Conservation (phyloP, 2,797 vertebrate species). For the Sternotherus odoratus region DNA sequence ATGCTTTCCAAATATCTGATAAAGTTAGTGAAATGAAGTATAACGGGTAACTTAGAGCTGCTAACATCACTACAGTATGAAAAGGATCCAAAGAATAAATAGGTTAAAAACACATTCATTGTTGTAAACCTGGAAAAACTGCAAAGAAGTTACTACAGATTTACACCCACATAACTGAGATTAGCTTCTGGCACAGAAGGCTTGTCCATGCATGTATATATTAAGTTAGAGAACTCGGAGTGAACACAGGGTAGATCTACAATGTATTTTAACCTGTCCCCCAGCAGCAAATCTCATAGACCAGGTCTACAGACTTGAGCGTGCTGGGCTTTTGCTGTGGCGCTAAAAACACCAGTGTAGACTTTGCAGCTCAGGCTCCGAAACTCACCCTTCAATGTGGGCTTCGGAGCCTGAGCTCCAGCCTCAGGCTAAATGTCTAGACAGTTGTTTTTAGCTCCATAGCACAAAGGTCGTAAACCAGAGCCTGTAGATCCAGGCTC, state of each 20-base stretch:
- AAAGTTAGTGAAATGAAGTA: background rate
- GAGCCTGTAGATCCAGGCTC: background rate
- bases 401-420: background rate
- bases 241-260: background rate
- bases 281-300: background rate
- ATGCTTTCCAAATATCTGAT: constrained; percentile 25
- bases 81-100: background rate
- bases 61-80: background rate
- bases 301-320: background rate
- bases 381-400: background rate
- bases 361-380: background rate
- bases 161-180: background rate
- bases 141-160: background rate
- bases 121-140: constrained; percentile 15
- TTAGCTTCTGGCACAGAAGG: background rate
- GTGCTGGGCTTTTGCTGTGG: too few relatives aligned
- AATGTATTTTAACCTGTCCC: background rate
- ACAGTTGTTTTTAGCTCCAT: background rate
- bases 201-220: background rate
- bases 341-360: too few relatives aligned
- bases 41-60: constrained; percentile 24
- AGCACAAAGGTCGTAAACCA: background rate
- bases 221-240: background rate
- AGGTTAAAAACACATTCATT: background rate
- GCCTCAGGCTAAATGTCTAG: background rate